Evolutionary conservation across 2,797 vertebrate genomes (phyloP).

Genomic region (Argentina silus): DNA sequence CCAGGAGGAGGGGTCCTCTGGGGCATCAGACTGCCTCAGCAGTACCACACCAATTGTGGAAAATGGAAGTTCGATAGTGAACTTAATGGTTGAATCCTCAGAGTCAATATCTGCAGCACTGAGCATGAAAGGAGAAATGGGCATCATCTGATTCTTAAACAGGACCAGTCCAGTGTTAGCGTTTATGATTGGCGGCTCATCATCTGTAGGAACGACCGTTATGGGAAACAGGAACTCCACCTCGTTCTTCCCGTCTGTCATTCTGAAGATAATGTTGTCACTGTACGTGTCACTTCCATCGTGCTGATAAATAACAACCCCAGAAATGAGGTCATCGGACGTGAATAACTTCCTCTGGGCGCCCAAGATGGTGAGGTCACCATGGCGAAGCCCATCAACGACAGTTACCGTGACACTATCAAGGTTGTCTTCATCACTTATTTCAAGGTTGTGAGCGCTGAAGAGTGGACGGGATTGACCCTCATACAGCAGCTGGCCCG

Average conservation of each 20-base stretch:
- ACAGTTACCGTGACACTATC: conserved; percentile 83
- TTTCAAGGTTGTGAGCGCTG: conserved; percentile 82
- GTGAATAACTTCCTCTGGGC: conserved; percentile 83
- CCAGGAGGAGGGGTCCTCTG: conserved; percentile 86
- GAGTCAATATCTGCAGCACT: conserved; percentile 95
- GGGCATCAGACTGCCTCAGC: conserved; percentile 86
- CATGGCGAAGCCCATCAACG: conserved; percentile 88
- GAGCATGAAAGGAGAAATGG: conserved; percentile 81
- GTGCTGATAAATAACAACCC: conserved; percentile 89
- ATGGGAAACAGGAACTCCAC: conserved; percentile 96
- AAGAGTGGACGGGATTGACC: conserved; percentile 92
- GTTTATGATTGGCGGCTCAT: conserved; percentile 90
- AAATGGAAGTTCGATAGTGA: conserved; percentile 81
- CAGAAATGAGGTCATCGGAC: conserved; percentile 80
- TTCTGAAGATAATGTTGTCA: conserved; percentile 91
- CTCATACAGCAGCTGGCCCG: conserved; percentile 93
- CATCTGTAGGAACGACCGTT: conserved; percentile 91
- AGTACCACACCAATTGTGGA: conserved; percentile 79
- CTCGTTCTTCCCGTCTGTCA: conserved; percentile 88
- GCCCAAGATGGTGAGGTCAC: conserved; percentile 81
- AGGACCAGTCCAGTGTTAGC: conserved; percentile 90
- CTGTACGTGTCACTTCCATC: conserved; percentile 91
- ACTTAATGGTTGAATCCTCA: conserved; percentile 87
- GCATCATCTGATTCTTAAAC: conserved; percentile 87
- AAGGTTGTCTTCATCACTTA: conserved; percentile 92